Conservation (phyloP, 2,888 invertebrate species). For the Ophion ellenae region DNA sequence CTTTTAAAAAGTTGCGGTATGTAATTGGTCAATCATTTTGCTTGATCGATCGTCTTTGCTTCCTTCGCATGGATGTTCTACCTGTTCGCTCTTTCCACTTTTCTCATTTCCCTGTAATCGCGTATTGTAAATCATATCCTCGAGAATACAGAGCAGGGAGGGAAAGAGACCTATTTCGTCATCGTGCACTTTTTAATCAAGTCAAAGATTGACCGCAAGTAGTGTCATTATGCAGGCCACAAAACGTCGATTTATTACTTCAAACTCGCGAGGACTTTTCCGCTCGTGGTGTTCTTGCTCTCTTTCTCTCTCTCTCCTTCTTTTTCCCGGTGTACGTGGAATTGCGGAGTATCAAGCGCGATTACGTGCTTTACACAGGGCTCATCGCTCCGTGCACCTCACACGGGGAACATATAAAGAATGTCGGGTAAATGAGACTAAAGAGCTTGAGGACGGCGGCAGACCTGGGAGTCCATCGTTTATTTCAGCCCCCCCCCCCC, state of each 20-base stretch:
- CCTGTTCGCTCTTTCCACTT: constrained; percentile 13
- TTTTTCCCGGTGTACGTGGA: constrained; percentile 1
- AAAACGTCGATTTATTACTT: constrained; percentile 43
- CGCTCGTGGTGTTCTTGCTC: not conserved
- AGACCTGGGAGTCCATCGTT: not conserved
- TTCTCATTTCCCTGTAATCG: constrained; percentile 45
- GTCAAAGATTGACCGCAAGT: constrained; percentile 55
- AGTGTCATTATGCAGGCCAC: constrained; percentile 58
- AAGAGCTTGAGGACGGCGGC: not conserved
- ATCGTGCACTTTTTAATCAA: constrained; percentile 51
- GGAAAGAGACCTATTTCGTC: constrained; percentile 15
- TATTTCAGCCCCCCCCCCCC: not conserved
- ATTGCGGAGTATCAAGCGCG: constrained; percentile 57
- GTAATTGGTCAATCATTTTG: constrained; percentile 24
- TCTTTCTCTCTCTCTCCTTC: not conserved
- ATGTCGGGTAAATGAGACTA: not conserved
- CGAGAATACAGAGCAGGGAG: not conserved
- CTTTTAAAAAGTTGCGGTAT: constrained; percentile 4
- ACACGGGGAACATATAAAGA: constrained; percentile 27
- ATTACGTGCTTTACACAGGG: constrained; percentile 21
- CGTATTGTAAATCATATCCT: constrained; percentile 55
- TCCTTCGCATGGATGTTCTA: not conserved
- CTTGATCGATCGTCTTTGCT: constrained; percentile 25
- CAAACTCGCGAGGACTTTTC: constrained; percentile 35
- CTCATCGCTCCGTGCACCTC: not conserved